Evolutionary conservation across 2,797 vertebrate species (phyloP).

Genomic region (Hyperoplus lanceolatus): DNA sequence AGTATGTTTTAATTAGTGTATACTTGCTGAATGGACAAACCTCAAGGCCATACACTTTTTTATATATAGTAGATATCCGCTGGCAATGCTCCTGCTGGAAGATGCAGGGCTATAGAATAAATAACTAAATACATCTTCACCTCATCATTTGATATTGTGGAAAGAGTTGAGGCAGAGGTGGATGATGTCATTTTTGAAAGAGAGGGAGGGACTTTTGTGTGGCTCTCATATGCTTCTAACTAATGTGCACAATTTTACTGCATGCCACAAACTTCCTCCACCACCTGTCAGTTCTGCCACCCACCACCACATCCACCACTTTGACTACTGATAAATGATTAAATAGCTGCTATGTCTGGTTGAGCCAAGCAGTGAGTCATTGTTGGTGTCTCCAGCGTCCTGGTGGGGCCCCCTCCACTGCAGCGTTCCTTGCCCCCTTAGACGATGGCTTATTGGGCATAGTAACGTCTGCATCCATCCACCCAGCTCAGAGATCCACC

Average conservation of each 20-base stretch:
- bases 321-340: slow-evolving; percentile 69
- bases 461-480: slow-evolving; percentile 55
- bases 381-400: slow-evolving; percentile 64
- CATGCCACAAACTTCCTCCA: background rate
- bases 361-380: slow-evolving; percentile 70
- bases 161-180: too few relatives aligned
- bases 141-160: too few relatives aligned
- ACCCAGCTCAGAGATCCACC: slow-evolving; percentile 57
- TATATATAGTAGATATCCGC: too few relatives aligned
- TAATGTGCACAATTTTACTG: slow-evolving; percentile 14
- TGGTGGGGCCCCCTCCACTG: slow-evolving; percentile 46
- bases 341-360: slow-evolving; percentile 71
- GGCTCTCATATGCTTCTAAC: slow-evolving; percentile 10
- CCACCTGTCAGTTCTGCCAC: slow-evolving; percentile 32
- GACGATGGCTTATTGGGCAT: slow-evolving; percentile 75
- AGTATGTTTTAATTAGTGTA: too few relatives aligned
- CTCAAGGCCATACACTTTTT: too few relatives aligned
- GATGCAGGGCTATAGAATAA: too few relatives aligned
- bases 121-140: too few relatives aligned
- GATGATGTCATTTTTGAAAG: too few relatives aligned
- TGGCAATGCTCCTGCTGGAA: too few relatives aligned
- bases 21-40: too few relatives aligned
- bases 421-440: slow-evolving; percentile 27
- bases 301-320: slow-evolving; percentile 33
- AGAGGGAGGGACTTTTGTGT: background rate